Evolutionary conservation across 37 sponge, comb jelly and placozoan species (phyloP), one percentile per base, ranked within the genome.

Genomic region (Bolinopsis microptera): DNA sequence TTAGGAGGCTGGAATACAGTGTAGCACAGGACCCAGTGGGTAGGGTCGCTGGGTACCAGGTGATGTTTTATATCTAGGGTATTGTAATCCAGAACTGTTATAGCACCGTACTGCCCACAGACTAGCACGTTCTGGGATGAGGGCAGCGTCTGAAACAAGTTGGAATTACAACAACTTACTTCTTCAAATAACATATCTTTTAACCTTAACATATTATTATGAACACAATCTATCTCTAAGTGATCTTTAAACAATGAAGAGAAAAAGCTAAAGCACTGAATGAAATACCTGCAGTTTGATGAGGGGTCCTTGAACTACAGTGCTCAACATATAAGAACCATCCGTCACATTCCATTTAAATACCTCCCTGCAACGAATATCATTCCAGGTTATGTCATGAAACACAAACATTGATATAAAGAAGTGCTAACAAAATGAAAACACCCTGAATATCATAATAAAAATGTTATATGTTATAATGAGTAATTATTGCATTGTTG

Each of bases 91-190:
- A 86, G 48, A 38, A 86, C 31, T 33, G 90, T 41, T 48, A 86
- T 86, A 39, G 90, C 27, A 23, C 90, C 90, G 31, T 86, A 86
- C 26, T 86, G 90, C 18, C 90, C 90, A 86, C 90, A 86, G 0
- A 86, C 61, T 5, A 86, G 90, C 21, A 86, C 2, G 27, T 86
- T 39, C 3, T 86, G 61, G 26, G 90, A 86, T 0, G 90, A 86
- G 2, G 90, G 90, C 23, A 86, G 31, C 8, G 61, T 41, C 48
- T 39, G 25, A 39, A 86, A n/a, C 2, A 28, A 13, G 61, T n/a
- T n/a, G n/a, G n/a, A n/a, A n/a, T n/a, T n/a, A n/a, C n/a, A n/a
- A n/a, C n/a, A n/a, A n/a, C n/a, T n/a, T n/a, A n/a, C n/a, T n/a
- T n/a, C n/a, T n/a, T n/a, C n/a, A n/a, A n/a, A n/a, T n/a, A n/a